Conservation (phyloP, 2,113 vertebrate species). For the Pampusana beccarii region DNA sequence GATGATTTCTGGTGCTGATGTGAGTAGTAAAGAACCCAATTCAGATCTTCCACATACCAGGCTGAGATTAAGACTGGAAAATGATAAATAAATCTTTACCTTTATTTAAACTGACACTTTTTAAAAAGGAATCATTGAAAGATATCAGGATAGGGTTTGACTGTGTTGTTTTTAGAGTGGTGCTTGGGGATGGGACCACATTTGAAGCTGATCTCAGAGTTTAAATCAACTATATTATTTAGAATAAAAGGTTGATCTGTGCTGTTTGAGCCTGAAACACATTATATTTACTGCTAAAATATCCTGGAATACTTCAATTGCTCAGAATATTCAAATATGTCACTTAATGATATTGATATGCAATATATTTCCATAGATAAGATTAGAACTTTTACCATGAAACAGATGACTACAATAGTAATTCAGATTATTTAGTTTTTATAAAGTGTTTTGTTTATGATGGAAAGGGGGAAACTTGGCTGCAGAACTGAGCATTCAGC, state of each 20-base stretch:
- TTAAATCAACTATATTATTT: conserved; percentile 20
- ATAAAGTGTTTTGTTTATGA: conserved; percentile 70
- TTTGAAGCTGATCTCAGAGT: conserved; percentile 15
- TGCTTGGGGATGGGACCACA: conserved; percentile 20
- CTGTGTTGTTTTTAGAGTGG: conserved; percentile 8
- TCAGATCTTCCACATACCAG: not conserved
- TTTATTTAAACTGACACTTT: conserved; percentile 58
- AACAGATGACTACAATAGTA: conserved; percentile 65
- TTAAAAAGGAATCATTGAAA: not conserved
- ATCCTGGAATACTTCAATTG: conserved; percentile 61
- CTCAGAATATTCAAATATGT: conserved; percentile 63
- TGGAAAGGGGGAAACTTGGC: conserved; percentile 62
- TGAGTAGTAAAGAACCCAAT: not conserved
- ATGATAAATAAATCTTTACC: not conserved
- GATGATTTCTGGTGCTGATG: not conserved
- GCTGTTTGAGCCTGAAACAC: conserved; percentile 65
- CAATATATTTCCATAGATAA: conserved; percentile 76
- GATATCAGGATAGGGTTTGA: not conserved
- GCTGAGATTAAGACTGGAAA: conserved; percentile 51
- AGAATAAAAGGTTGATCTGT: conserved; percentile 27
- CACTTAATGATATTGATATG: conserved; percentile 67
- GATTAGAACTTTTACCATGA: conserved; percentile 65
- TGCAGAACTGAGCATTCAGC: conserved; percentile 73
- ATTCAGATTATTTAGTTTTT: conserved; percentile 75
- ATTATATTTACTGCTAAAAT: conserved; percentile 62